These are phyloP conservation scores for Eupleurogrammus muticus DNA, from an alignment of 2,797 vertebrate genomes.

Conservation along the genomic window DNA sequence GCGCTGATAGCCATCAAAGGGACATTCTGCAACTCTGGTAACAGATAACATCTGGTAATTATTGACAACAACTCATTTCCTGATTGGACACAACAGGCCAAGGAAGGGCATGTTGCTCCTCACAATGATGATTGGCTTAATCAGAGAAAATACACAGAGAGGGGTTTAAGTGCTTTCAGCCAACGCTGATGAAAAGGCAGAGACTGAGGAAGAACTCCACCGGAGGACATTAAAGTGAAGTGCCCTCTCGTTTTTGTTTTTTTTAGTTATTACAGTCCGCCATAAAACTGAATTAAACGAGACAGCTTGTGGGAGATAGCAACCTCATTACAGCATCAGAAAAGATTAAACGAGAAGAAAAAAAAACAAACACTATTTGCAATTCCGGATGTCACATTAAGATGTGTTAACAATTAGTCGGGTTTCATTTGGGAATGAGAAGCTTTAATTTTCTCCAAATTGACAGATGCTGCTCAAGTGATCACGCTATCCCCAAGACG, in stretches of 20 bases:
- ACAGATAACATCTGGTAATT: slow-evolving; percentile 57
- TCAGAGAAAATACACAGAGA: slow-evolving; percentile 19
- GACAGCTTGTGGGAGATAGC: background rate
- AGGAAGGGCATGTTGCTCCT: slow-evolving; percentile 40
- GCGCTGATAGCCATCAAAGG: slow-evolving; percentile 35
- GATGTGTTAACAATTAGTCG: slow-evolving; percentile 16
- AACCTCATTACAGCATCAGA: background rate
- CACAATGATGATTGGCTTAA: slow-evolving; percentile 43
- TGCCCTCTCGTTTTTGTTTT: background rate
- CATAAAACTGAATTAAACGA: slow-evolving; percentile 23
- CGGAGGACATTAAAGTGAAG: slow-evolving; percentile 7
- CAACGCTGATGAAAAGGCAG: slow-evolving; percentile 16
- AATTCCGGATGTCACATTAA: background rate
- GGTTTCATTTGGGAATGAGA: slow-evolving; percentile 29
- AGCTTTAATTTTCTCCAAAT: slow-evolving; percentile 30
- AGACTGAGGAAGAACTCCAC: background rate
- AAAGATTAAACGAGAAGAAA: slow-evolving; percentile 1
- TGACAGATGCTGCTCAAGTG: slow-evolving; percentile 29
- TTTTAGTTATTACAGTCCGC: slow-evolving; percentile 2
- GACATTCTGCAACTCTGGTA: slow-evolving; percentile 35
- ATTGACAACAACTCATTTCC: slow-evolving; percentile 57
- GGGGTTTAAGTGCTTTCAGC: slow-evolving; percentile 24
- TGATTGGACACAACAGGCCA: slow-evolving; percentile 43
- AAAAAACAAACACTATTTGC: too few species aligned
- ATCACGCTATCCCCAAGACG: slow-evolving; percentile 27